Conservation (phyloP, 2,888 invertebrate species). For the Tromatobia lineatoria region DNA sequence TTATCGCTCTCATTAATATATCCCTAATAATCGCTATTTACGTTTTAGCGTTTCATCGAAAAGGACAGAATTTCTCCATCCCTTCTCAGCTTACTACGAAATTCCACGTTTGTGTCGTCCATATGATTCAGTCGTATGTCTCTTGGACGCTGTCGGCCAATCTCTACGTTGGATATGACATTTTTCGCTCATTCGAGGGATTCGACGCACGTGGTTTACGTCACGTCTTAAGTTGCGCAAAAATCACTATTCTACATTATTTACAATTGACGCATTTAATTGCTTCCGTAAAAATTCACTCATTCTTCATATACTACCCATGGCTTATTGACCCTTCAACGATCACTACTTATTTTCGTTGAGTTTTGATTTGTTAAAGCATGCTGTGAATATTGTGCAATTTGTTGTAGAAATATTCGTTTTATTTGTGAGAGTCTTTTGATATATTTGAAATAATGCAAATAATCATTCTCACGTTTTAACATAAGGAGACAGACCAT, state of each 20-base stretch:
- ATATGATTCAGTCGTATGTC: conserved; percentile 34
- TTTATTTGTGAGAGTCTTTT: too few species aligned
- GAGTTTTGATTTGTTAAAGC: neutral
- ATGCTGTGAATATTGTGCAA: neutral
- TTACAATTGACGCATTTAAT: conserved; percentile 76
- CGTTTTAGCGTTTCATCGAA: conserved; percentile 71
- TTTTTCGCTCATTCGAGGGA: conserved; percentile 45
- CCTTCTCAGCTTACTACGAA: conserved; percentile 65
- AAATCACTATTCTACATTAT: conserved; percentile 79
- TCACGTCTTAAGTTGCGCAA: conserved; percentile 72
- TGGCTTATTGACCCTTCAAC: conserved; percentile 3
- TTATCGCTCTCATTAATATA: conserved; percentile 66
- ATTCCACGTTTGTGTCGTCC: conserved; percentile 30
- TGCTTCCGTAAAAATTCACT: conserved; percentile 71
- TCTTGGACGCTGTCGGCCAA: conserved; percentile 33
- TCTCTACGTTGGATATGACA: conserved; percentile 54
- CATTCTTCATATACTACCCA: neutral
- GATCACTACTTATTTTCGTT: neutral
- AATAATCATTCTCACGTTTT: too few species aligned
- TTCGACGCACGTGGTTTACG: conserved; percentile 62
- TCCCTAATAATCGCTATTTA: conserved; percentile 71
- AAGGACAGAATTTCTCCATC: conserved; percentile 73
- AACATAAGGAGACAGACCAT: too few species aligned
- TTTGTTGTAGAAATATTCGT: neutral
- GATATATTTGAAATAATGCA: neutral